phyloP scores from a whole-genome alignment of 2,113 vertebrate genomes.

The Eulacestoma nigropectus region DNA sequence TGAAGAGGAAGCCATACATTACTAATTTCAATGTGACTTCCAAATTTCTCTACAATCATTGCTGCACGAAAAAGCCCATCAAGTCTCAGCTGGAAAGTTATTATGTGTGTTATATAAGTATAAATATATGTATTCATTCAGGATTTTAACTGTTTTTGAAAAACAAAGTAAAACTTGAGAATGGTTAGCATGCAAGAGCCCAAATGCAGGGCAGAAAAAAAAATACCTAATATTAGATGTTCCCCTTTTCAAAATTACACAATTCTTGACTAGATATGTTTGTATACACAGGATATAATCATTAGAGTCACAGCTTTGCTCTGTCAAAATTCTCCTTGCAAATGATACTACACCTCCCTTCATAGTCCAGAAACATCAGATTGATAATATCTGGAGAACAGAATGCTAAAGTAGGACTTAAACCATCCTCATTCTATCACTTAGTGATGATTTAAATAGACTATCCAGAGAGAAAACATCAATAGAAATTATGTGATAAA shows the following conservation, averaged over 20 bases:
- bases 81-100: neutral
- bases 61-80: neutral
- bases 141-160: neutral
- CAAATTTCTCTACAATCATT: neutral
- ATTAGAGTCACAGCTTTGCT: neutral
- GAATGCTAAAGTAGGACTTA: neutral
- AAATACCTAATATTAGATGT: neutral
- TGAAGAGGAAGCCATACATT: neutral
- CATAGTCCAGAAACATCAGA: neutral
- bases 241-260: neutral
- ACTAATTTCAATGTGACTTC: neutral
- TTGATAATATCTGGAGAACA: neutral
- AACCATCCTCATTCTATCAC: neutral
- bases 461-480: neutral
- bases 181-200: neutral
- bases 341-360: neutral
- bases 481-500: neutral
- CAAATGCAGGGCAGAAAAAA: neutral
- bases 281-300: neutral
- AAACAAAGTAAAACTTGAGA: neutral
- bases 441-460: neutral
- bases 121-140: neutral
- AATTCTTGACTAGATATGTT: neutral
- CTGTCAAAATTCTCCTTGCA: neutral
- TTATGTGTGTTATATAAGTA: neutral